Percentiles rank a stretch among this genome's conserved stretches.
phyloP scores from a whole-genome alignment of 2,113 vertebrate species.

The Anas platyrhynchos region DNA sequence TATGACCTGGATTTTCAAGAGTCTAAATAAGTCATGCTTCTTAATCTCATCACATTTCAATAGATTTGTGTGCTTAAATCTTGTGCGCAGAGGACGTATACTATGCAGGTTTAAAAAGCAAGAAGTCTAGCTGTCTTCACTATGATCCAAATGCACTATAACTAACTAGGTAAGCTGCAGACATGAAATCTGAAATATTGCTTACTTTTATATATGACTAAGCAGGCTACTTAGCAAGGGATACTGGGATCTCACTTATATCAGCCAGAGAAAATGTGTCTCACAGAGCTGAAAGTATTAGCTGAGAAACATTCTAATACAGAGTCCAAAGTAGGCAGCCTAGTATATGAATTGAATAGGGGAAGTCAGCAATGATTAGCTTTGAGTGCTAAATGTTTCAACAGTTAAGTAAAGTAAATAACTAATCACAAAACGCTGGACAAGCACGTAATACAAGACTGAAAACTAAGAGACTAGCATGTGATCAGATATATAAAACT shows the following conservation, averaged over 20 bases:
- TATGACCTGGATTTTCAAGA: constrained; percentile 29
- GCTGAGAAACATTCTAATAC: background rate
- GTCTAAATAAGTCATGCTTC: background rate
- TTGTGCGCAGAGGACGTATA: background rate
- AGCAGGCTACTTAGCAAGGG: background rate
- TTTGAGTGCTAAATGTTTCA: background rate
- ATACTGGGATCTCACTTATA: background rate
- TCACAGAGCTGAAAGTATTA: background rate
- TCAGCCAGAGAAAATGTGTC: background rate
- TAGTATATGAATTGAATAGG: background rate
- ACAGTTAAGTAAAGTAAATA: background rate
- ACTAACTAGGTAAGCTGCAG: background rate
- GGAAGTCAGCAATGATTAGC: background rate
- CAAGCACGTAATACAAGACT: background rate
- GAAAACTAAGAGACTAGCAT: background rate
- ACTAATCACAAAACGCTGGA: background rate
- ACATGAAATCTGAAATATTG: background rate
- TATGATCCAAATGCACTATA: background rate
- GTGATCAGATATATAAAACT: background rate
- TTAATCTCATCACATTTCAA: constrained; percentile 44
- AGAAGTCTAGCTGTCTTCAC: background rate
- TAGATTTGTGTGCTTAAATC: background rate
- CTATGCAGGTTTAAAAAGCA: background rate
- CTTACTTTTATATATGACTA: constrained; percentile 11
- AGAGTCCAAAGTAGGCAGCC: background rate